phyloP scores from a whole-genome alignment of 64 coral and sea anemone genomes.

The Astreopora myriophthalma region DNA sequence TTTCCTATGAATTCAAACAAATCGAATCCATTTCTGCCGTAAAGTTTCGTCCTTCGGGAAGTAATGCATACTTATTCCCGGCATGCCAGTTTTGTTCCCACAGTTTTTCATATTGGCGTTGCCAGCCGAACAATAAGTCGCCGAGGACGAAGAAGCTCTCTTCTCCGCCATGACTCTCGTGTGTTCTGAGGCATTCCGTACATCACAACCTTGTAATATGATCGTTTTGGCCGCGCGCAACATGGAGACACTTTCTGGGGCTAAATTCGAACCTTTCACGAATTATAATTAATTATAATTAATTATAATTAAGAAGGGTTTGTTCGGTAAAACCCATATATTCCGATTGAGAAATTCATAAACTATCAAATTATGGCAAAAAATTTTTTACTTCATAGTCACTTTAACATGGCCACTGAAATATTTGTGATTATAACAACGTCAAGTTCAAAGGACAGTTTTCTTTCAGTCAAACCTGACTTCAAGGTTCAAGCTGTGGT shows the following conservation, averaged over 20 bases:
- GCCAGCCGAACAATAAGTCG: too few relatives aligned
- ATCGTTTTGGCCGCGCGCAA: too few relatives aligned
- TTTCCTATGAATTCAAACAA: constrained; percentile 33
- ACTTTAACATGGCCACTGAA: background rate
- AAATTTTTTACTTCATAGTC: too few relatives aligned
- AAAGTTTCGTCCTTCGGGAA: constrained; percentile 42
- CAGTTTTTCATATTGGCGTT: background rate
- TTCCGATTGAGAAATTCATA: too few relatives aligned
- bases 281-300: background rate
- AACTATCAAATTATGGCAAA: too few relatives aligned
- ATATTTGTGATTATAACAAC: background rate
- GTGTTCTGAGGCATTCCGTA: too few relatives aligned
- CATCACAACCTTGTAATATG: too few relatives aligned
- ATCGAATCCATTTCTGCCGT: constrained; percentile 39
- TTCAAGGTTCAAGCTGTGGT: background rate
- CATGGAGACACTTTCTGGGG: too few relatives aligned
- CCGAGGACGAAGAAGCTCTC: too few relatives aligned
- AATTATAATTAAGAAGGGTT: background rate
- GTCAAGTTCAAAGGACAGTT: background rate
- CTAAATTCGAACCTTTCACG: too few relatives aligned
- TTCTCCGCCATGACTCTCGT: too few relatives aligned
- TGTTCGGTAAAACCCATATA: background rate
- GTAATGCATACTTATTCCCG: constrained; percentile 29
- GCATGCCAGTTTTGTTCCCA: background rate
- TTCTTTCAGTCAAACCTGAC: background rate